Conservation (phyloP, 2,888 invertebrate genomes). For the Parochlus steinenii region DNA sequence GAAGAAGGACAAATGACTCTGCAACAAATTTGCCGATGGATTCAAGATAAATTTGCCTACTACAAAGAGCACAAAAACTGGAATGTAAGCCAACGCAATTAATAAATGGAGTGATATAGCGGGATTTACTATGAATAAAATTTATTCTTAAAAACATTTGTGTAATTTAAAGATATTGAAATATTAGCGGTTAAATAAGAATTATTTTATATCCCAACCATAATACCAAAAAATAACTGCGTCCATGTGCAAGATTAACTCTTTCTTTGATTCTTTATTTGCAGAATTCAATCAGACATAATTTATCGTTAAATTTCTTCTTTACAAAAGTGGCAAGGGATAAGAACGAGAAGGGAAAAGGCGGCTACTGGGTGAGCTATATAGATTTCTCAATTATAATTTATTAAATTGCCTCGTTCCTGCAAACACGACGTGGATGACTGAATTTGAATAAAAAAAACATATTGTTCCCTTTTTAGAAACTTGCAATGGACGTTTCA, state of each 20-base stretch:
- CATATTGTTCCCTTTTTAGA: too few species aligned
- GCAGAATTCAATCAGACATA: constrained; percentile 30
- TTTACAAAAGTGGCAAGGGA: constrained; percentile 28
- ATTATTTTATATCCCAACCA: too few species aligned
- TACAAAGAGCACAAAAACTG: constrained; percentile 28
- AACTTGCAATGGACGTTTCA: constrained; percentile 26
- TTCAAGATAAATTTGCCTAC: constrained; percentile 28
- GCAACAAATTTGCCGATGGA: constrained; percentile 29
- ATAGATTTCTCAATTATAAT: too few species aligned
- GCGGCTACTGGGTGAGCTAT: constrained; percentile 31
- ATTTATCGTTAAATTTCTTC: constrained; percentile 27
- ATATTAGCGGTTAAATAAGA: too few species aligned
- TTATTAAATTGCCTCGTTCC: too few species aligned
- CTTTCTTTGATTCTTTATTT: constrained; percentile 12
- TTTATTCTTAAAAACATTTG: too few species aligned
- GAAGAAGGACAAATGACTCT: constrained; percentile 27
- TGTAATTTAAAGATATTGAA: too few species aligned
- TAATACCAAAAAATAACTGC: too few species aligned
- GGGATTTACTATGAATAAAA: too few species aligned
- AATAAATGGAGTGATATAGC: background rate
- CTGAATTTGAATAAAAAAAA: too few species aligned
- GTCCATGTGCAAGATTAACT: too few species aligned
- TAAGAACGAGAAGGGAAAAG: constrained; percentile 29
- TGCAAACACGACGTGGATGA: too few species aligned
- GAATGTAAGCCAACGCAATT: constrained; percentile 24